phyloP scores from a whole-genome alignment of 2,888 invertebrate species.

The Lagria hirta region DNA sequence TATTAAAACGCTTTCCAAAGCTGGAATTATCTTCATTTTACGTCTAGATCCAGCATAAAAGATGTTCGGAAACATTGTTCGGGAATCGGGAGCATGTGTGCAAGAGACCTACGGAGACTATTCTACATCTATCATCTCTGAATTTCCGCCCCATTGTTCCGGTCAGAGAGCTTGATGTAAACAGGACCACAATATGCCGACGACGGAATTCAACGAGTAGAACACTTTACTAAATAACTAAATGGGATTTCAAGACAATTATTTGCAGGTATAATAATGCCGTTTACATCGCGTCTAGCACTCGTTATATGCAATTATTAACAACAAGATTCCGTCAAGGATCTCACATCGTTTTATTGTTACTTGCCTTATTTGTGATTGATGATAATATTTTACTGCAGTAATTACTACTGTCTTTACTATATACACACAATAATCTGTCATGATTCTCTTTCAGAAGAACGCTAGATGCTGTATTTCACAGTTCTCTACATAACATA shows the following conservation, averaged over 20 bases:
- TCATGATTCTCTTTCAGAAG: too few relatives aligned
- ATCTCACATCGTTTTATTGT: constrained; percentile 8
- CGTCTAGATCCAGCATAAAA: too few relatives aligned
- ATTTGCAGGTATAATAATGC: constrained; percentile 4
- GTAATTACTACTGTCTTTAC: too few relatives aligned
- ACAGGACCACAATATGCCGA: constrained; percentile 26
- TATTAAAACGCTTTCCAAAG: too few relatives aligned
- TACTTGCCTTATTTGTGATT: constrained; percentile 10
- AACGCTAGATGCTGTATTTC: too few relatives aligned
- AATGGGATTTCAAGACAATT: constrained; percentile 25
- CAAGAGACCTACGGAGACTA: constrained; percentile 19
- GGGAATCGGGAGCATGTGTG: constrained; percentile 16
- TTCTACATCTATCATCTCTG: constrained; percentile 29
- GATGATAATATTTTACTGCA: too few relatives aligned
- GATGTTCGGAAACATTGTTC: too few relatives aligned
- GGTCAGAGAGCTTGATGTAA: constrained; percentile 30
- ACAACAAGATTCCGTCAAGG: too few relatives aligned
- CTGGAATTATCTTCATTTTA: too few relatives aligned
- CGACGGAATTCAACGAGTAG: constrained; percentile 23
- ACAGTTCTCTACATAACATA: too few relatives aligned
- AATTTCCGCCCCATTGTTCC: constrained; percentile 31
- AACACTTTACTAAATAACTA: constrained; percentile 28
- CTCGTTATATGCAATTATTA: too few relatives aligned
- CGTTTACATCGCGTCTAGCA: not conserved
- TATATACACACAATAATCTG: too few relatives aligned